Percentiles rank a stretch among this genome's conserved stretches.
Conservation (phyloP, 2,888 invertebrate genomes). For the Dynastes grantii region DNA sequence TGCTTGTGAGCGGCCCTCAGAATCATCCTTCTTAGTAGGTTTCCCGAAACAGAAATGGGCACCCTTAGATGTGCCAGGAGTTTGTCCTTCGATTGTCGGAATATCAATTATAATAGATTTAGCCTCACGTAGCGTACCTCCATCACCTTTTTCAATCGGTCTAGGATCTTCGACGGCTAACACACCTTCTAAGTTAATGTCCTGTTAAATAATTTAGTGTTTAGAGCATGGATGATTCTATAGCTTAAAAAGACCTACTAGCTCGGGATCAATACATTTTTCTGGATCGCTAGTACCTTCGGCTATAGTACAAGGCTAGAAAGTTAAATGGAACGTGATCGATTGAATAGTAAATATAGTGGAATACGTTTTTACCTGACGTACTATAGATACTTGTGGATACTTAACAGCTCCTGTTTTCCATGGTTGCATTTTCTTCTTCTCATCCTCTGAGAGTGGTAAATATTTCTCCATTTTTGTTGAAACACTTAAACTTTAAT, state of each 20-base stretch:
- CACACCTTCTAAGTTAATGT: too few species aligned
- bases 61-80: neutral
- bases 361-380: neutral
- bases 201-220: too few species aligned
- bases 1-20: neutral
- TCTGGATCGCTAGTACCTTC: neutral
- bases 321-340: neutral
- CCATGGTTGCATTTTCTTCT: conserved; percentile 6
- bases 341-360: neutral
- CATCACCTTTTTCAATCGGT: neutral
- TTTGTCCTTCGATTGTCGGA: neutral
- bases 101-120: too few species aligned
- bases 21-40: neutral
- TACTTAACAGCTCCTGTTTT: neutral
- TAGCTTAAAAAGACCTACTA: too few species aligned
- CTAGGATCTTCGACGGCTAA: neutral
- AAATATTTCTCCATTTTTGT: conserved; percentile 1
- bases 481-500: neutral
- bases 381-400: neutral
- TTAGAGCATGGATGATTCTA: too few species aligned
- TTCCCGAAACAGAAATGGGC: neutral
- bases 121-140: neutral
- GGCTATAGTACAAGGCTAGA: conserved; percentile 1
- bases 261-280: too few species aligned
- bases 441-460: conserved; percentile 10